A percentile compares a stretch with the other conserved stretches of the same genome.
Evolutionary conservation across 92 coral and sea anemone genomes (phyloP).

Genomic region (Palythoa grandis): DNA sequence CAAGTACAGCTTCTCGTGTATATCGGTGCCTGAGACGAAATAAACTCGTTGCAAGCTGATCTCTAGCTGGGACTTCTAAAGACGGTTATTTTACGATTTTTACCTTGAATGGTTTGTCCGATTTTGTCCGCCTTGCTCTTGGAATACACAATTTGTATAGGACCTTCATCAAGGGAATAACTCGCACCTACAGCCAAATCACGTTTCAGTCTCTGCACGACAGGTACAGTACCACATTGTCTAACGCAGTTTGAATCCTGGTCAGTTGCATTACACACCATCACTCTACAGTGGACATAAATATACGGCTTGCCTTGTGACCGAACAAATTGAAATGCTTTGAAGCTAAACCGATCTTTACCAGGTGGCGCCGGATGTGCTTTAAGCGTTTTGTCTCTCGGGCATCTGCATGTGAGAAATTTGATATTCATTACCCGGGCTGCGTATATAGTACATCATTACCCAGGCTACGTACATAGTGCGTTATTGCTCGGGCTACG

Average conservation of each 20-base stretch:
- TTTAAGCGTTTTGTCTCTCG: conserved; percentile 12
- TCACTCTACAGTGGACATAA: conserved; percentile 39
- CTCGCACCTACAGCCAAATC: not conserved
- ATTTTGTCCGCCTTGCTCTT: not conserved
- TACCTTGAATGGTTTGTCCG: not conserved
- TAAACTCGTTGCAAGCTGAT: not conserved
- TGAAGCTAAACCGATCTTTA: conserved; percentile 33
- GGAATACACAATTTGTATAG: conserved; percentile 9
- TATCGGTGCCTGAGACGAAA: not conserved
- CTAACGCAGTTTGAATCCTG: conserved; percentile 7
- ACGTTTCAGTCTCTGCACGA: conserved; percentile 12
- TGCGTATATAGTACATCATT: not conserved
- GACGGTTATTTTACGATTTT: not conserved
- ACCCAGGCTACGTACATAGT: no score
- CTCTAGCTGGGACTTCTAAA: not conserved
- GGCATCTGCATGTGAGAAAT: not conserved
- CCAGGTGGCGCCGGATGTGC: conserved; percentile 10
- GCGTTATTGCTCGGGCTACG: no score
- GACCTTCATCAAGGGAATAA: conserved; percentile 39
- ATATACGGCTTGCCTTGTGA: conserved; percentile 18
- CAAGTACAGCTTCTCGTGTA: no score
- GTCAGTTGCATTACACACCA: conserved; percentile 37
- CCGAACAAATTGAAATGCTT: conserved; percentile 24
- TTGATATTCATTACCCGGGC: not conserved
- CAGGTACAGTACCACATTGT: not conserved